Conservation (phyloP, 2,113 vertebrate genomes). For the Orthonyx spaldingii region DNA sequence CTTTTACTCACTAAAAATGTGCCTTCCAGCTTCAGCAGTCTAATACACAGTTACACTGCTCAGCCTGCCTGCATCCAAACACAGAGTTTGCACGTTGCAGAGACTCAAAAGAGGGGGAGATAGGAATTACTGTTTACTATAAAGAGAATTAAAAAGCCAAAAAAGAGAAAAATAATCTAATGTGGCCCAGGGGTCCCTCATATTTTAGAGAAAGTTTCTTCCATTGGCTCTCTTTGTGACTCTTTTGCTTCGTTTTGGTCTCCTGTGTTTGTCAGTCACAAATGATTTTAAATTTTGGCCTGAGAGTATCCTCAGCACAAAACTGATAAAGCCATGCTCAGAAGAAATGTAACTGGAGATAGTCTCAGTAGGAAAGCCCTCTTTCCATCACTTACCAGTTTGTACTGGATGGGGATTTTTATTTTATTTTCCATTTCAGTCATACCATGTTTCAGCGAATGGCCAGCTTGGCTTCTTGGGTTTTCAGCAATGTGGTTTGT, state of each 20-base stretch:
- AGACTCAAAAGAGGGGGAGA: neutral
- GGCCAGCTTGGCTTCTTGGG: neutral
- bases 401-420: neutral
- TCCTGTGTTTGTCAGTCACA: neutral
- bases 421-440: neutral
- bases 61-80: neutral
- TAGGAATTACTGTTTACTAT: neutral
- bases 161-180: neutral
- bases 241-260: neutral
- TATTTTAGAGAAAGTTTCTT: neutral
- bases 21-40: neutral
- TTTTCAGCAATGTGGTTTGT: neutral
- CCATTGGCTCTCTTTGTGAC: neutral
- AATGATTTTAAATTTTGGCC: neutral
- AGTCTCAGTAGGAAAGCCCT: neutral
- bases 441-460: neutral
- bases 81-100: rapidly evolving
- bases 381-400: neutral
- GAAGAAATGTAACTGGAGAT: neutral
- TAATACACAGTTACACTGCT: neutral
- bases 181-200: rapidly evolving
- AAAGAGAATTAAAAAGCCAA: neutral
- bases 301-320: neutral
- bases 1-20: neutral
- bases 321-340: neutral